Evolutionary conservation across 2,113 vertebrate species (phyloP).

Genomic region (Mormyrus lacerda): DNA sequence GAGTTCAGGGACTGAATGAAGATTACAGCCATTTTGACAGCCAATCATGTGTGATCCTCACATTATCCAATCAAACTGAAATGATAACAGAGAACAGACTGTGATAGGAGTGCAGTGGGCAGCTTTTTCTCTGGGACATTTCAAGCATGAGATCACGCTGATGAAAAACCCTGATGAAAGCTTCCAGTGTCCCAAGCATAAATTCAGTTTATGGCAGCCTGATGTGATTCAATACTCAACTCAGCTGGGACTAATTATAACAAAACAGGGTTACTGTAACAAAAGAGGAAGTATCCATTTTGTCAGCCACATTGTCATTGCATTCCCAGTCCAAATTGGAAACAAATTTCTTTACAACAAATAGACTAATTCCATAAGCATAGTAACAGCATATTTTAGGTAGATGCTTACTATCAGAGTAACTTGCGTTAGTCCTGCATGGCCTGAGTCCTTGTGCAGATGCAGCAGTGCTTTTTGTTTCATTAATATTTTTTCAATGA

Average conservation of each 20-base stretch:
- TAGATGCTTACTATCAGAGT: background rate
- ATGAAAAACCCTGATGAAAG: background rate
- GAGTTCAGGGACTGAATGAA: background rate
- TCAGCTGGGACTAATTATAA: constrained; percentile 6
- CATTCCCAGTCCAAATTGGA: constrained; percentile 7
- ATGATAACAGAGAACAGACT: background rate
- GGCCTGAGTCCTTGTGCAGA: background rate
- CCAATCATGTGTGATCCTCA: background rate
- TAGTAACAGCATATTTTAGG: background rate
- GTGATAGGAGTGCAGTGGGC: background rate
- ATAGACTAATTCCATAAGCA: background rate
- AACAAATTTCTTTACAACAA: constrained; percentile 7
- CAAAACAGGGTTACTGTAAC: background rate
- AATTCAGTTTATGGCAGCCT: background rate
- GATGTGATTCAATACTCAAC: background rate
- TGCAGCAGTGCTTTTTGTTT: background rate
- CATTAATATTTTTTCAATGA: background rate
- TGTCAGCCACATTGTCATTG: background rate
- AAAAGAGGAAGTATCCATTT: background rate
- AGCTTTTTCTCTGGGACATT: background rate
- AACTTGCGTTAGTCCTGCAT: background rate
- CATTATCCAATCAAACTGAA: background rate
- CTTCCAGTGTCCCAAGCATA: background rate
- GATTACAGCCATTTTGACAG: background rate
- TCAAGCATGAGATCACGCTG: background rate